Evolutionary conservation across 1,140 invertebrate genomes (phyloP).

Genomic region (Caenorhabditis brenneri): DNA sequence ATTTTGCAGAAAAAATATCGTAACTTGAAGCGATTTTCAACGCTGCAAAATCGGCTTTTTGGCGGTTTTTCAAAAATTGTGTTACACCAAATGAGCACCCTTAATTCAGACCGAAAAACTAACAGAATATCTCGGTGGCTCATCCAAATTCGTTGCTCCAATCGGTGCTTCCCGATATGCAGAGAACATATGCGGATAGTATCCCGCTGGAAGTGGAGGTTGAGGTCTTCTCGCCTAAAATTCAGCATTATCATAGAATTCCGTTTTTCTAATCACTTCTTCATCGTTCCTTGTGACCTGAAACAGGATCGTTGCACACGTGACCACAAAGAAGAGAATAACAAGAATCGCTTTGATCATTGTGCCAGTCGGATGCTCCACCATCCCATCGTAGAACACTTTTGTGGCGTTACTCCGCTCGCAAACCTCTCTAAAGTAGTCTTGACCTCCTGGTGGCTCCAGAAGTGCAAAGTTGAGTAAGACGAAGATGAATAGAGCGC

Average conservation of each 20-base stretch:
- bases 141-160: background rate
- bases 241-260: no score
- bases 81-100: no score
- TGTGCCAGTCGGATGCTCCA: background rate
- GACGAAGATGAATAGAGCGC: background rate
- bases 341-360: background rate
- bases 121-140: conserved; percentile 19
- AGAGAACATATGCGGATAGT: background rate
- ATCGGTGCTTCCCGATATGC: background rate
- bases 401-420: background rate
- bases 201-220: background rate
- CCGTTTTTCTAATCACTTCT: background rate
- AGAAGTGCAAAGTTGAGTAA: background rate
- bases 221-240: background rate
- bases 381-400: background rate
- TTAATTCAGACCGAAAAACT: background rate
- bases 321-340: background rate
- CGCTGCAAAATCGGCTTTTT: no score
- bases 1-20: no score
- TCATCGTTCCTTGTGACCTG: background rate
- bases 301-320: background rate
- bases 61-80: no score
- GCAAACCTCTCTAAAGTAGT: background rate
- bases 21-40: no score
- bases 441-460: background rate